Evolutionary conservation across 2,113 vertebrate genomes (phyloP).

Genomic region (Bothrops jararaca): DNA sequence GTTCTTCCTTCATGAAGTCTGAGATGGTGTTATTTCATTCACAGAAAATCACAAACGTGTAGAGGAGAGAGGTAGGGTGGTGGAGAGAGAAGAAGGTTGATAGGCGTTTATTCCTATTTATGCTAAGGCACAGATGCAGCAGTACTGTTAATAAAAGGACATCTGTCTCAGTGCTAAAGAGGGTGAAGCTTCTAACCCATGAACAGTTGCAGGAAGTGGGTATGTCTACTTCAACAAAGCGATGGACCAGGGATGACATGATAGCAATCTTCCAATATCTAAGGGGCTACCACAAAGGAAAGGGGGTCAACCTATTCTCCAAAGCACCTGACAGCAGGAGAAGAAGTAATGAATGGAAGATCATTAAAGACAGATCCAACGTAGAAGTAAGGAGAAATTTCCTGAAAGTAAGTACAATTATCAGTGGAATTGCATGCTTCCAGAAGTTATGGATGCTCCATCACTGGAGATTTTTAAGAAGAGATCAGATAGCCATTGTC

Average conservation of each 20-base stretch:
- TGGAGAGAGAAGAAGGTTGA: not conserved
- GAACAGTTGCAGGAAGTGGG: not conserved
- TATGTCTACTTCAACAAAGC: not conserved
- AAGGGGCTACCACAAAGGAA: too few relatives aligned
- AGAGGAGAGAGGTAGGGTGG: not conserved
- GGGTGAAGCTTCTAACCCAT: not conserved
- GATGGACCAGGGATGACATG: not conserved
- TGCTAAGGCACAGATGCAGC: not conserved
- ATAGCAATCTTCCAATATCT: not conserved
- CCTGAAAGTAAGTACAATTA: too few relatives aligned
- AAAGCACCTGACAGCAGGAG: too few relatives aligned
- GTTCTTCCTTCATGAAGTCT: constrained; percentile 15
- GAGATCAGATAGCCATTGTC: too few relatives aligned
- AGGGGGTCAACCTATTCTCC: too few relatives aligned
- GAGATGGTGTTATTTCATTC: constrained; percentile 38
- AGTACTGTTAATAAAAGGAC: not conserved
- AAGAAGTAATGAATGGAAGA: too few relatives aligned
- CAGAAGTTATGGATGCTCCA: too few relatives aligned
- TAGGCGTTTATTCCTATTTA: not conserved
- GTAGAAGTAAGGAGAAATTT: too few relatives aligned
- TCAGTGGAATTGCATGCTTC: too few relatives aligned
- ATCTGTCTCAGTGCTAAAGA: not conserved
- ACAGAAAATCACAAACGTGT: constrained; percentile 5
- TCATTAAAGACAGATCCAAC: too few relatives aligned
- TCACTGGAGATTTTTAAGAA: too few relatives aligned